Conservation (phyloP, 2,888 invertebrate species). For the Conops quadrifasciatus region DNA sequence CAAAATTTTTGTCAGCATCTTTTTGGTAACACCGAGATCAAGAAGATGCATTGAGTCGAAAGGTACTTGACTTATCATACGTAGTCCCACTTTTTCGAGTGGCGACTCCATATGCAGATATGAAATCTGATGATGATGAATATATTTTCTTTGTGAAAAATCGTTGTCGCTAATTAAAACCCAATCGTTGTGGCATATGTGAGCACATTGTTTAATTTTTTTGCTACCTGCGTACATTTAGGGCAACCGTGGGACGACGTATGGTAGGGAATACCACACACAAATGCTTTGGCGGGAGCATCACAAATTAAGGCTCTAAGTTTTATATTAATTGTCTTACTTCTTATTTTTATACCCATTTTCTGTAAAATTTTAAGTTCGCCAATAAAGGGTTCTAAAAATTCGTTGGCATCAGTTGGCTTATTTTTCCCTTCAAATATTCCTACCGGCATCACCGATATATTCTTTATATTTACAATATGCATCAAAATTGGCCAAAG, state of each 20-base stretch:
- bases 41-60: slow-evolving; percentile 49
- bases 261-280: slow-evolving; percentile 38
- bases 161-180: slow-evolving; percentile 27
- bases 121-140: slow-evolving; percentile 29
- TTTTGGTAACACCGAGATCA: slow-evolving; percentile 44
- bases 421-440: slow-evolving; percentile 35
- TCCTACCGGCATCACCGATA: slow-evolving; percentile 34
- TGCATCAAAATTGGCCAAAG: slow-evolving; percentile 41
- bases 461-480: slow-evolving; percentile 36
- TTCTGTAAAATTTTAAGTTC: slow-evolving; percentile 28
- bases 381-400: slow-evolving; percentile 30
- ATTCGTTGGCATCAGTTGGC: slow-evolving; percentile 18
- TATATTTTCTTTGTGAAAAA: slow-evolving; percentile 29
- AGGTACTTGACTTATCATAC: slow-evolving; percentile 46
- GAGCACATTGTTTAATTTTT: slow-evolving; percentile 33
- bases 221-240: slow-evolving; percentile 37
- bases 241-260: slow-evolving; percentile 32
- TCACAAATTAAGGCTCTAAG: slow-evolving; percentile 42
- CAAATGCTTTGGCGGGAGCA: slow-evolving; percentile 38
- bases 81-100: slow-evolving; percentile 41
- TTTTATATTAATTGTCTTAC: slow-evolving; percentile 29
- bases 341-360: slow-evolving; percentile 19
- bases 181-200: slow-evolving; percentile 29
- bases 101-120: slow-evolving; percentile 35
- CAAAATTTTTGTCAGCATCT: slow-evolving; percentile 32